Evolutionary conservation across 2,797 vertebrate species (phyloP), one percentile per base, ranked within the genome.

Genomic region (Danio aesculapii): DNA sequence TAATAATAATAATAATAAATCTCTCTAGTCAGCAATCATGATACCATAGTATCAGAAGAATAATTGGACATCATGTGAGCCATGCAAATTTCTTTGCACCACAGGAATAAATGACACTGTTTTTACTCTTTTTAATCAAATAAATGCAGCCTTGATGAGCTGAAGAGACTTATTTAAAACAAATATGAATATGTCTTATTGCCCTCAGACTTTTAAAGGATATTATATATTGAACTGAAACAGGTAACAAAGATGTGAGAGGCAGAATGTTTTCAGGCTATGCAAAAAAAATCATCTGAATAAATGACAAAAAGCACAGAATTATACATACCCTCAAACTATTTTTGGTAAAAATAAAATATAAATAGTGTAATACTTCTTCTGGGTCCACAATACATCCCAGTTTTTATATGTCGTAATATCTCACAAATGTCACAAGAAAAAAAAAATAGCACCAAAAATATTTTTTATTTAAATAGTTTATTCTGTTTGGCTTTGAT

Each of bases 401-500:
- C n/a, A 11, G 7, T 59, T 71, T 58, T 58, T 11, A 8, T 4
- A 52, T n/a, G 49, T 69, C 52, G 52, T 53, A 70, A 53, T 70
- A 8, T 16, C 8, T 53, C 49, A 46, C 70, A 79, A 43, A 82
- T 84, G 86, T 57, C 63, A 85, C 82, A 85, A 59, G 8, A 63
- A 81, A n/a, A 74, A 76, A n/a, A 1, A 1, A 85, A 13, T 67
- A 58, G 70, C 53, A 59, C 72, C 41, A 84, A 55, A 77, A 39
- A 19, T 0, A 43, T 59, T 70, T 84, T 92, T 91, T 94, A 94
- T 93, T 94, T 94, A 94, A 94, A 94, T 92, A 94, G 79, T 87
- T 88, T 59, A 84, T 82, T 84, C 61, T 71, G 79, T 64, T 85
- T 68, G 41, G 69, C 64, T 75, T 79, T 73, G 14, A 10, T 64